Percentiles rank a stretch among this genome's conserved stretches.
phyloP scores from a whole-genome alignment of 2,888 invertebrate species.

The Eupithecia tripunctaria region DNA sequence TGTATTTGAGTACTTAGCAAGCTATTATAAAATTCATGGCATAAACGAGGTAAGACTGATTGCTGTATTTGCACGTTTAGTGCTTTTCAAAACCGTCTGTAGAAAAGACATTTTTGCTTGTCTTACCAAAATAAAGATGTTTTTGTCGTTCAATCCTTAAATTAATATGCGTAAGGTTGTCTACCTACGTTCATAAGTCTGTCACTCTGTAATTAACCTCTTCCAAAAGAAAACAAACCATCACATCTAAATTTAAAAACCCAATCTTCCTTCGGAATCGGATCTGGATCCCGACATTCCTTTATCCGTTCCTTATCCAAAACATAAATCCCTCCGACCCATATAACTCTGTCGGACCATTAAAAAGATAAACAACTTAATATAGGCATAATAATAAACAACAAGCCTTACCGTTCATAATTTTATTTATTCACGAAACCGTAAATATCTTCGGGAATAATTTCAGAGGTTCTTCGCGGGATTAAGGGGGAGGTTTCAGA shows the following conservation, averaged over 20 bases:
- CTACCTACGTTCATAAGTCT: slow-evolving; percentile 1
- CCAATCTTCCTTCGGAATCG: slow-evolving; percentile 76
- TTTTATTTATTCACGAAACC: slow-evolving; percentile 84
- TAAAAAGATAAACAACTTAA: slow-evolving; percentile 85
- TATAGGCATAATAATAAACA: slow-evolving; percentile 84
- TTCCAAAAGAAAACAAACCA: slow-evolving; percentile 61
- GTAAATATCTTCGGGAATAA: slow-evolving; percentile 84
- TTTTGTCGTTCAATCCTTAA: not conserved
- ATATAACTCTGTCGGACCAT: slow-evolving; percentile 79
- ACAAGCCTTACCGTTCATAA: slow-evolving; percentile 68
- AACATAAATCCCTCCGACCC: slow-evolving; percentile 79
- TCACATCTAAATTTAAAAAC: slow-evolving; percentile 82
- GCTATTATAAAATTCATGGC: not conserved
- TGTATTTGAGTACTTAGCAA: not conserved
- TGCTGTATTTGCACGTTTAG: not conserved
- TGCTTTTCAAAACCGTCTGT: not conserved
- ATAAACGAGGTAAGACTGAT: not conserved
- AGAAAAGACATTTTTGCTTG: no score
- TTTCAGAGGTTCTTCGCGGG: slow-evolving; percentile 83
- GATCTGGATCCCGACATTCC: slow-evolving; percentile 69
- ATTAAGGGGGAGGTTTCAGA: slow-evolving; percentile 83
- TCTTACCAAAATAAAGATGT: not conserved
- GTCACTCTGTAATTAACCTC: slow-evolving; percentile 18
- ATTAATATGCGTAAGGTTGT: not conserved
- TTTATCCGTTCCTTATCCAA: slow-evolving; percentile 76